A percentile compares a stretch with the other conserved stretches of the same genome.
These are phyloP conservation scores for Spinus olivaceus DNA, from an alignment of 2,797 vertebrate genomes.

Conservation along the genomic window DNA sequence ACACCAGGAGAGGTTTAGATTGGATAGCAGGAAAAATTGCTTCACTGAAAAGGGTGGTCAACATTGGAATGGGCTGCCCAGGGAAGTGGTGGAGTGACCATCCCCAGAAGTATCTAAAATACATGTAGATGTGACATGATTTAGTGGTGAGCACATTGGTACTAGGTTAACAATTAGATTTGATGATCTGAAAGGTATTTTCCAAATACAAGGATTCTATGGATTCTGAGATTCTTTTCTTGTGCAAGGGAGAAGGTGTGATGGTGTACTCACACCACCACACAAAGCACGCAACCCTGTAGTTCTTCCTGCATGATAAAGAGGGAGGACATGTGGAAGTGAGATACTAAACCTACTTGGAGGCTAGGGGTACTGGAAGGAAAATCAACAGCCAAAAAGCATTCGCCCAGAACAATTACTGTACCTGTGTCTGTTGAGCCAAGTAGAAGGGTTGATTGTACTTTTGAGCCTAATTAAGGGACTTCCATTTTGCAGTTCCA, in stretches of 20 bases:
- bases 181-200: not conserved
- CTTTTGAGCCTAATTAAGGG: not conserved
- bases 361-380: not conserved
- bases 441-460: not conserved
- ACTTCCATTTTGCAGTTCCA: not conserved
- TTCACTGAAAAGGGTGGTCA: not conserved
- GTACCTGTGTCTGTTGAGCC: not conserved
- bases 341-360: not conserved
- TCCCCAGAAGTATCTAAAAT: not conserved
- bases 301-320: not conserved
- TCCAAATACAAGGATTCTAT: not conserved
- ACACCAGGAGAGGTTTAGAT: not conserved
- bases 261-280: not conserved
- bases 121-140: not conserved
- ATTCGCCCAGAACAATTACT: not conserved
- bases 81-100: not conserved
- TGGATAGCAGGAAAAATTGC: not conserved
- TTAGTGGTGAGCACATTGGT: not conserved
- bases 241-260: not conserved
- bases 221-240: not conserved
- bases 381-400: not conserved
- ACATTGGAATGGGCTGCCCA: not conserved
- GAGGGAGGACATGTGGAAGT: not conserved
- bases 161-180: not conserved
- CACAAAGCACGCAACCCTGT: fast-evolving